phyloP scores from a whole-genome alignment of 2,113 vertebrate species.

The Gadus macrocephalus region DNA sequence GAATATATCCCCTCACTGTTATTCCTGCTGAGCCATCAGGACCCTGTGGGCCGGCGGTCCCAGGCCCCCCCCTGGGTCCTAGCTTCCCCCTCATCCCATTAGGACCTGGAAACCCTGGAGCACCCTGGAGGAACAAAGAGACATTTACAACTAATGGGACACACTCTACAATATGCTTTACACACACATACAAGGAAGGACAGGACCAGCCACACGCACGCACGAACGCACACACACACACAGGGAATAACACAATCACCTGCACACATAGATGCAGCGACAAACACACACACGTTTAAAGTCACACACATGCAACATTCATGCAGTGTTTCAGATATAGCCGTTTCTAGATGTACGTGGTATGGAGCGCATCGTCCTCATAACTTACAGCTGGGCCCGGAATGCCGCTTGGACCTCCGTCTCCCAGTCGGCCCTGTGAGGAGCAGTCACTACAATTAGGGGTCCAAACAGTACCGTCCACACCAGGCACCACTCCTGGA shows the following conservation, averaged over 20 bases:
- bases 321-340: not conserved
- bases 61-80: constrained; percentile 72
- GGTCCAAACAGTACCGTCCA: too few relatives aligned
- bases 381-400: constrained; percentile 75
- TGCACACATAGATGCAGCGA: too few relatives aligned
- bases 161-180: too few relatives aligned
- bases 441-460: not conserved
- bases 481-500: too few relatives aligned
- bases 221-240: not conserved
- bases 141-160: too few relatives aligned
- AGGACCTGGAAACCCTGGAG: constrained; percentile 65
- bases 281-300: not conserved
- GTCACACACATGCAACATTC: not conserved
- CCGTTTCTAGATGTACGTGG: too few relatives aligned
- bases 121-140: constrained; percentile 63
- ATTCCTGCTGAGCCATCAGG: constrained; percentile 69
- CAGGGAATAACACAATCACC: too few relatives aligned
- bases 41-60: constrained; percentile 66
- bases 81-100: constrained; percentile 70
- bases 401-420: constrained; percentile 74
- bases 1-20: constrained; percentile 73
- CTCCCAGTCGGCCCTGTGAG: constrained; percentile 77
- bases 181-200: too few relatives aligned
- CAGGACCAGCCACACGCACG: too few relatives aligned
- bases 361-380: too few relatives aligned